Evolutionary conservation across 2,113 vertebrate genomes (phyloP).

Genomic region (Micronisus gabar): DNA sequence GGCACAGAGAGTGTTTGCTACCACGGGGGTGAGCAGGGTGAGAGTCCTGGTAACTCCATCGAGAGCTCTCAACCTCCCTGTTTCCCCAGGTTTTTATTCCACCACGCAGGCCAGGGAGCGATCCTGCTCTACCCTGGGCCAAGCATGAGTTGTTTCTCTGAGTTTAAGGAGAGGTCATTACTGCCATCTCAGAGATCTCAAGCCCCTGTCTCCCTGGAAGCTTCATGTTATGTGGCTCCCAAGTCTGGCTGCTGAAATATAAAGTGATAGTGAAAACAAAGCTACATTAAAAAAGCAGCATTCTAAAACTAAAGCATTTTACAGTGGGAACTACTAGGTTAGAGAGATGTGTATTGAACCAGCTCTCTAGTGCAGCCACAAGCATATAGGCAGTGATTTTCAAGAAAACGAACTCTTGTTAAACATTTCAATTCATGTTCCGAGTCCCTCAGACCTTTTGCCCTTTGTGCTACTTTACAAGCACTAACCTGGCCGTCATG

Average conservation of each 20-base stretch:
- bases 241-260: neutral
- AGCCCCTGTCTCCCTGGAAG: neutral
- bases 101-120: neutral
- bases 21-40: neutral
- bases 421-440: neutral
- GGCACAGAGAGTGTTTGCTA: neutral
- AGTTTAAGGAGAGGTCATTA: neutral
- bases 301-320: neutral
- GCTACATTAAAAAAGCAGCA: neutral
- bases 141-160: accelerated
- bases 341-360: neutral
- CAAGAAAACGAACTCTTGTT: neutral
- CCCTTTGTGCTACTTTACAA: neutral
- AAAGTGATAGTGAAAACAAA: neutral
- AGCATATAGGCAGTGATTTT: neutral
- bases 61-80: accelerated
- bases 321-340: neutral
- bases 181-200: neutral
- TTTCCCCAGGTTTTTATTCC: neutral
- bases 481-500: neutral
- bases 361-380: neutral
- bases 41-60: neutral
- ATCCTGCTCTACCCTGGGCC: neutral
- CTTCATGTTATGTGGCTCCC: neutral
- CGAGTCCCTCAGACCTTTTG: neutral